Conservation (phyloP, 2,797 vertebrate species). For the Channa striata region DNA sequence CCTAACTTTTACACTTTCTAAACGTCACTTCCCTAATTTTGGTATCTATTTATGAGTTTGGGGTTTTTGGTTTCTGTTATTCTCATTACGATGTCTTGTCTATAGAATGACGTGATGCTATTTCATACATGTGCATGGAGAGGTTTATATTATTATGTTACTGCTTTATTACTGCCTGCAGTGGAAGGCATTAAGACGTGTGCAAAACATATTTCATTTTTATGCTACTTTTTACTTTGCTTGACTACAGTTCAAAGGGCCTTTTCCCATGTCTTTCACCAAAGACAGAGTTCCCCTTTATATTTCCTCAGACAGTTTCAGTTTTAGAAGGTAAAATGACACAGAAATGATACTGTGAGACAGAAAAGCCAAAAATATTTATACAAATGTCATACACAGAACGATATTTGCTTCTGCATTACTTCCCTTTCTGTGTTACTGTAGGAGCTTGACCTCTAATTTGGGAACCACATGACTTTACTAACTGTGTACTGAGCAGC, state of each 20-base stretch:
- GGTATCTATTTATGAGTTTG: constrained; percentile 7
- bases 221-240: too few species aligned
- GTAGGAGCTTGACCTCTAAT: neutral
- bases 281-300: neutral
- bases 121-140: neutral
- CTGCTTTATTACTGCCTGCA: too few species aligned
- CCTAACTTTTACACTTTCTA: constrained; percentile 13
- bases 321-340: too few species aligned
- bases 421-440: neutral
- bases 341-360: too few species aligned
- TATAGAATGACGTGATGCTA: neutral
- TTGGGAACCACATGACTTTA: neutral
- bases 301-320: neutral
- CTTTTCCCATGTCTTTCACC: neutral
- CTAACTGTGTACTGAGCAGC: neutral
- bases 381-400: neutral
- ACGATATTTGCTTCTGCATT: neutral
- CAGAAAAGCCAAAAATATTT: neutral
- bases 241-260: too few species aligned
- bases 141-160: too few species aligned
- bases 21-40: constrained; percentile 36
- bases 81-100: neutral
- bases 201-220: too few species aligned
- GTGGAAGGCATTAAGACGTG: too few species aligned
- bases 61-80: constrained; percentile 15